These are phyloP conservation scores for Candoia aspera DNA, from an alignment of 2,113 vertebrate genomes.

Conservation along the genomic window DNA sequence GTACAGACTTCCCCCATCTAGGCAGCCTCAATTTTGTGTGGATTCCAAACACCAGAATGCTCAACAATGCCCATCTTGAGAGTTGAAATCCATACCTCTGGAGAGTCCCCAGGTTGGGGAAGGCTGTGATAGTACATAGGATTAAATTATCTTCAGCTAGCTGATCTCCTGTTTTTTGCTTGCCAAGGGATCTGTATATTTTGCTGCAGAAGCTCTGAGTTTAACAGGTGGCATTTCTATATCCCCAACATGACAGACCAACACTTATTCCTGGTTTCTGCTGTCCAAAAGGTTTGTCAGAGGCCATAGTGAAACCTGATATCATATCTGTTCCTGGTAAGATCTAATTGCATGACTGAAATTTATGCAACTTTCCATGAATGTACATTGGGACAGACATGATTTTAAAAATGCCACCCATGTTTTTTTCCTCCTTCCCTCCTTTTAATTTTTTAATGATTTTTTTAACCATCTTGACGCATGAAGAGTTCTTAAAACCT, in stretches of 20 bases:
- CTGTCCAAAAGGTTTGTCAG: not conserved
- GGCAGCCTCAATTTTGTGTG: not conserved
- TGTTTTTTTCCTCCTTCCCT: not conserved
- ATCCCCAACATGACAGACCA: not conserved
- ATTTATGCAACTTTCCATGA: not conserved
- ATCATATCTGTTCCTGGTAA: not conserved
- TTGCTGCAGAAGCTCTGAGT: conserved; percentile 57
- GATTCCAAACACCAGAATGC: not conserved
- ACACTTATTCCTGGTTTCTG: not conserved
- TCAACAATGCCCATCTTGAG: not conserved
- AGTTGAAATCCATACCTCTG: not conserved
- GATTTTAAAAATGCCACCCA: not conserved
- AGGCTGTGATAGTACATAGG: not conserved
- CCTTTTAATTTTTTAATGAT: not conserved
- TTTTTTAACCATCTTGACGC: not conserved
- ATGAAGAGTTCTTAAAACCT: not conserved
- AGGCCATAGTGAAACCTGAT: not conserved
- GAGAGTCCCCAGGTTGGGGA: not conserved
- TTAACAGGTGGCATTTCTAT: not conserved
- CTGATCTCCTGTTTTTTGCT: not conserved
- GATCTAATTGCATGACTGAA: not conserved
- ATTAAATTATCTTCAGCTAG: not conserved
- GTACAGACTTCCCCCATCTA: not conserved
- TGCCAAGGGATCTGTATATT: conserved; percentile 10
- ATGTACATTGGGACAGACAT: not conserved